A percentile compares a stretch with the other conserved stretches of the same genome.
phyloP scores from a whole-genome alignment of 2,797 vertebrate species.

The Acipenser ruthenus region DNA sequence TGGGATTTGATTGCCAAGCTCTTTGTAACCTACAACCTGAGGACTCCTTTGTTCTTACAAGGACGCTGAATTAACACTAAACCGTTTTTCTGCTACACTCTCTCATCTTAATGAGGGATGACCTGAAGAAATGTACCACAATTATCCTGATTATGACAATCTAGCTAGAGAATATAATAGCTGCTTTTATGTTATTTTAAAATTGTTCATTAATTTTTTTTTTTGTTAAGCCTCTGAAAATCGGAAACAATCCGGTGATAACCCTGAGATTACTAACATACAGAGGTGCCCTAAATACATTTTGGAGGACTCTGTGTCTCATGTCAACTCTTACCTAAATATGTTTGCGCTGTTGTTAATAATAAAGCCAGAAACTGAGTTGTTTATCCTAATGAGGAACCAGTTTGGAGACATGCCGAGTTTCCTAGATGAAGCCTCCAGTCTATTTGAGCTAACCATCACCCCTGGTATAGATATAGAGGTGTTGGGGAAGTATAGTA shows the following conservation, averaged over 20 bases:
- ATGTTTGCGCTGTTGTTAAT: constrained; percentile 26
- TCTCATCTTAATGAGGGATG: constrained; percentile 48
- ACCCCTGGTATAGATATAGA: too few relatives aligned
- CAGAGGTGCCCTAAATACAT: constrained; percentile 23
- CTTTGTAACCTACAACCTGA: constrained; percentile 39
- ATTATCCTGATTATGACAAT: constrained; percentile 48
- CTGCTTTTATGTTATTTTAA: constrained; percentile 49
- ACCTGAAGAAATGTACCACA: constrained; percentile 45
- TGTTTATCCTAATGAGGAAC: constrained; percentile 11
- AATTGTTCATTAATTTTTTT: constrained; percentile 46
- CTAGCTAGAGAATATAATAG: constrained; percentile 45
- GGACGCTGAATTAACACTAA: constrained; percentile 30
- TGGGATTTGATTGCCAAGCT: constrained; percentile 39
- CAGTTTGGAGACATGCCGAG: neutral
- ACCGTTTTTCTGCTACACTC: constrained; percentile 63
- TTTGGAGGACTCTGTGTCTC: constrained; percentile 16
- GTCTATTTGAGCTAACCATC: too few relatives aligned
- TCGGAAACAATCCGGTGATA: neutral
- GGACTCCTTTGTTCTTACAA: constrained; percentile 47
- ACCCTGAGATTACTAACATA: constrained; percentile 31
- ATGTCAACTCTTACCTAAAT: constrained; percentile 30
- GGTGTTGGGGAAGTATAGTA: too few relatives aligned
- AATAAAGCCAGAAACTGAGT: constrained; percentile 17
- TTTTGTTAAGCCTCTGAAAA: constrained; percentile 32
- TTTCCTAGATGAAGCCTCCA: too few relatives aligned